These are phyloP conservation scores for Myiotriccus ornatus DNA, from an alignment of 2,797 vertebrate species.

Conservation along the genomic window DNA sequence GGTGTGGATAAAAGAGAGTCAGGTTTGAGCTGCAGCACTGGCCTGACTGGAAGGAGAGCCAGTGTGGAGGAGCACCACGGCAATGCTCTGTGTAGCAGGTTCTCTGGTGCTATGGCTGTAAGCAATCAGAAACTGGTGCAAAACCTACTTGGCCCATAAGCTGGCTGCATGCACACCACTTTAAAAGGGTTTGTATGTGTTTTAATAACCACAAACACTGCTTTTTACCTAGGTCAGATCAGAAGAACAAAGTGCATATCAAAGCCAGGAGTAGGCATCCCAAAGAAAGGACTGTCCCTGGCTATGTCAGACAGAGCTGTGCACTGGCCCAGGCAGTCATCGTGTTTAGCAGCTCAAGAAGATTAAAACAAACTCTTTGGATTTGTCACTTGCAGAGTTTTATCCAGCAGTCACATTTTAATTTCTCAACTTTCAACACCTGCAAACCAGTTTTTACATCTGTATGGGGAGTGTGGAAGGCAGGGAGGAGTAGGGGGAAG, in stretches of 20 bases:
- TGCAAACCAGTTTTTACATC: slow-evolving; percentile 21
- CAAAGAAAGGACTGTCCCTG: background rate
- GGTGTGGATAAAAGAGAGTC: background rate
- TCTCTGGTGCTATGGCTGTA: fast-evolving
- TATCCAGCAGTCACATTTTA: slow-evolving; percentile 30
- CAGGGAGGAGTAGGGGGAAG: background rate
- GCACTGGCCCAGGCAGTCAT: background rate
- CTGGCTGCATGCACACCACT: background rate
- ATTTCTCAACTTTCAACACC: background rate
- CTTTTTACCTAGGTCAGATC: background rate
- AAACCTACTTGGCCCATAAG: background rate
- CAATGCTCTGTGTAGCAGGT: background rate
- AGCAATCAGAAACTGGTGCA: background rate
- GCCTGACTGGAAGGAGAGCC: background rate
- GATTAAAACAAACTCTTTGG: background rate
- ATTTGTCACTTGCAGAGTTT: slow-evolving; percentile 38
- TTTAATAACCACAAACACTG: background rate
- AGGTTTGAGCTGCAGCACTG: fast-evolving
- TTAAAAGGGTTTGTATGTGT: background rate
- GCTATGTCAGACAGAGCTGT: background rate
- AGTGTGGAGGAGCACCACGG: fast-evolving
- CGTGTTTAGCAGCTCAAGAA: background rate
- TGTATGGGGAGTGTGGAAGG: background rate
- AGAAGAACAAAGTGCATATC: background rate
- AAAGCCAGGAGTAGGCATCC: fast-evolving